Percentiles rank a stretch among this genome's conserved stretches.
Conservation (phyloP, 2,888 invertebrate genomes). For the Drosophila falleni region DNA sequence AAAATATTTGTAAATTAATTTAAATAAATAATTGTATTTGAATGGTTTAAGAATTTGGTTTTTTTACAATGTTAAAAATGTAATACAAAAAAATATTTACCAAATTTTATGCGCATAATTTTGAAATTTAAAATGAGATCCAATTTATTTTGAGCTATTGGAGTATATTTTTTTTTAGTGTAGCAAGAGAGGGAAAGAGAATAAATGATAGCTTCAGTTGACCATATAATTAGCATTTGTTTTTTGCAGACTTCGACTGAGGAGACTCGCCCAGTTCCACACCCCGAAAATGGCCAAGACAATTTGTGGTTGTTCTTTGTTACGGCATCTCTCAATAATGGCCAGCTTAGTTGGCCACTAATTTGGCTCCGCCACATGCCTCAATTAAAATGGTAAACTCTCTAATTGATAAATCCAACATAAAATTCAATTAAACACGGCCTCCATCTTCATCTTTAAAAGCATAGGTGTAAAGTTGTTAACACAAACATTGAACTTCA, state of each 20-base stretch:
- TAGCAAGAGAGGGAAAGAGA: conserved; percentile 22
- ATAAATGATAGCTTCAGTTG: conserved; percentile 61
- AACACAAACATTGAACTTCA: conserved; percentile 80
- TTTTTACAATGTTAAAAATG: no score
- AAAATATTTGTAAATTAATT: no score
- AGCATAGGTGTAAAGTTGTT: conserved; percentile 72
- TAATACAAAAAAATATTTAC: no score
- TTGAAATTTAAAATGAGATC: no score
- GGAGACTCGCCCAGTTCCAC: conserved; percentile 75
- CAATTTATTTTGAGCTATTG: no score
- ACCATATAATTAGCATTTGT: conserved; percentile 80
- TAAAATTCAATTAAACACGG: conserved; percentile 63
- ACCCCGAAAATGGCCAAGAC: conserved; percentile 68
- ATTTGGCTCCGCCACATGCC: conserved; percentile 65
- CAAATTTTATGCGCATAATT: no score
- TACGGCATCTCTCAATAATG: conserved; percentile 56
- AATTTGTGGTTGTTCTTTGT: conserved; percentile 55
- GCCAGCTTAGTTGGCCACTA: conserved; percentile 63
- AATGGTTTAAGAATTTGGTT: no score
- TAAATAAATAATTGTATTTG: no score
- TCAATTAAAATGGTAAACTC: conserved; percentile 67
- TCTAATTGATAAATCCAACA: conserved; percentile 77
- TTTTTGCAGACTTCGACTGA: conserved; percentile 30
- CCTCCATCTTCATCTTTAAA: conserved; percentile 8
- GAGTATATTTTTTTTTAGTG: background rate